phyloP scores from a whole-genome alignment of 2,113 vertebrate genomes.

The Desmodus rotundus region DNA sequence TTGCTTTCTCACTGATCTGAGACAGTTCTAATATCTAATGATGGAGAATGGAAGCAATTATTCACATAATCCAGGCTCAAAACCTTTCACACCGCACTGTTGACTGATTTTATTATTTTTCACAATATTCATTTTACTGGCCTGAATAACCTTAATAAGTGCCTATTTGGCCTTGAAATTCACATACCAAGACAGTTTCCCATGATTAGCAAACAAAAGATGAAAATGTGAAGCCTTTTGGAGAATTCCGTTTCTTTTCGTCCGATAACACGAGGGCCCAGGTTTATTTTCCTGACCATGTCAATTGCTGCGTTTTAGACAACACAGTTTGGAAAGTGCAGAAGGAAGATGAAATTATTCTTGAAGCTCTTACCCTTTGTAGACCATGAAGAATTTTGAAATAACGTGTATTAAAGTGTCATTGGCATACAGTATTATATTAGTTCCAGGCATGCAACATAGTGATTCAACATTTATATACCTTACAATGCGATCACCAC shows the following conservation, averaged over 20 bases:
- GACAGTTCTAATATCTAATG: background rate
- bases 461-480: background rate
- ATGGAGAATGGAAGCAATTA: background rate
- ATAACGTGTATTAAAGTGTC: background rate
- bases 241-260: background rate
- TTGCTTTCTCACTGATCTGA: background rate
- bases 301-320: background rate
- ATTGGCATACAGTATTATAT: background rate
- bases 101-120: slow-evolving; percentile 36
- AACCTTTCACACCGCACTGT: background rate
- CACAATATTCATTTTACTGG: slow-evolving; percentile 36
- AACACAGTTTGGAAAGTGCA: background rate
- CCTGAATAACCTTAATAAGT: background rate
- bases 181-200: background rate
- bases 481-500: background rate
- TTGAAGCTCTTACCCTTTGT: background rate
- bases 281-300: background rate
- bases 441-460: background rate
- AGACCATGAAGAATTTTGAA: background rate
- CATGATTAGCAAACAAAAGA: background rate
- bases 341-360: background rate
- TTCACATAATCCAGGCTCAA: slow-evolving; percentile 14
- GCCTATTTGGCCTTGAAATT: slow-evolving; percentile 37
- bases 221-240: slow-evolving; percentile 14
- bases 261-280: background rate